Percentiles rank a stretch among this genome's conserved stretches.
Evolutionary conservation across 2,888 invertebrate genomes (phyloP).

Genomic region (Cybosia mesomella): DNA sequence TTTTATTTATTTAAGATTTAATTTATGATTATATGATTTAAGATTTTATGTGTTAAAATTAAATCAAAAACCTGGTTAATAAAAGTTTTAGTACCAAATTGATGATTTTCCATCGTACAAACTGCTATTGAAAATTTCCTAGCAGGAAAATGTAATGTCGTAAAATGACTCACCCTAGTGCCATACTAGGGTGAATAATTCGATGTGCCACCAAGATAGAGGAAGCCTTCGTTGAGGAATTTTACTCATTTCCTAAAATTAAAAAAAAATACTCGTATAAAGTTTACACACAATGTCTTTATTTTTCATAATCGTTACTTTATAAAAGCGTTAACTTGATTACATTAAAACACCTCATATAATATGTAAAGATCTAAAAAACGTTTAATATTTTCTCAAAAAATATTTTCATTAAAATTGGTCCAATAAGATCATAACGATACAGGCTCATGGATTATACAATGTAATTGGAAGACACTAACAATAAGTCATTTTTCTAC

Average conservation of each 20-base stretch:
- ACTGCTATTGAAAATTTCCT: too few relatives aligned
- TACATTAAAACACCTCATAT: background rate
- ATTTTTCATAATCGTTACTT: background rate
- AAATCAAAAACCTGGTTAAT: too few relatives aligned
- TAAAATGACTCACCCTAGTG: too few relatives aligned
- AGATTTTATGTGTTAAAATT: too few relatives aligned
- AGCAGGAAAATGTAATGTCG: too few relatives aligned
- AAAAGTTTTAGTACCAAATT: too few relatives aligned
- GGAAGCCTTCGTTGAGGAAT: background rate
- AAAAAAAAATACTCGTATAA: background rate
- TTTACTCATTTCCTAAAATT: background rate
- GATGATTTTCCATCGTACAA: too few relatives aligned
- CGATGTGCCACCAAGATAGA: background rate
- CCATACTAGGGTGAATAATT: too few relatives aligned
- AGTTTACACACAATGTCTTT: background rate
- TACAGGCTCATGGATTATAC: background rate
- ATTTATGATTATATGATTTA: too few relatives aligned
- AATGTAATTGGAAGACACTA: conserved; percentile 11
- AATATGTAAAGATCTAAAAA: background rate
- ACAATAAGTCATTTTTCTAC: background rate
- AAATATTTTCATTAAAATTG: background rate
- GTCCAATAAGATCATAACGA: background rate
- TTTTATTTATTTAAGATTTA: too few relatives aligned
- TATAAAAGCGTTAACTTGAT: background rate
- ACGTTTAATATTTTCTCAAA: background rate